Evolutionary conservation across 2,888 invertebrate genomes (phyloP).

Genomic region (Hedychridium roseum): DNA sequence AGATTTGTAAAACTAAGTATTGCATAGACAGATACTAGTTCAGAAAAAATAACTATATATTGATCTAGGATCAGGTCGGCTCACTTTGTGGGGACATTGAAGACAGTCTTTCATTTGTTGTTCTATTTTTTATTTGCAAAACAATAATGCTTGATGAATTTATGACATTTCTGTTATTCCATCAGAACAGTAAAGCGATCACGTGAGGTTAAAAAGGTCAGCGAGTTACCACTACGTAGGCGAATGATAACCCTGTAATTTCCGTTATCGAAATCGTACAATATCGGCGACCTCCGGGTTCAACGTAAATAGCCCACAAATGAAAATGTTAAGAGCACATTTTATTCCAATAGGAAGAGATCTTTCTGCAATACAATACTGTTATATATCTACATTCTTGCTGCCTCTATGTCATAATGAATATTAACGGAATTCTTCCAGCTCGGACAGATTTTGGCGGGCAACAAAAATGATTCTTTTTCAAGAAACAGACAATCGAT

Average conservation of each 20-base stretch:
- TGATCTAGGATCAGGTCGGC: too few species aligned
- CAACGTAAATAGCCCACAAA: conserved; percentile 8
- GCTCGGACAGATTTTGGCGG: too few species aligned
- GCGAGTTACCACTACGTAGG: conserved; percentile 25
- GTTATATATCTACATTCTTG: too few species aligned
- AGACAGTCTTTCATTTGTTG: too few species aligned
- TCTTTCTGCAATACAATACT: too few species aligned
- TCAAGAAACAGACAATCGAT: conserved; percentile 3
- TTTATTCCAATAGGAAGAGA: conserved; percentile 5
- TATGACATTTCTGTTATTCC: too few species aligned
- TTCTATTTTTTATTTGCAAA: not conserved
- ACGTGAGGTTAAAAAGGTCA: conserved; percentile 51
- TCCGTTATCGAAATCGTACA: conserved; percentile 39
- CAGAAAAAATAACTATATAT: too few species aligned
- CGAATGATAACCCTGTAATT: conserved; percentile 44
- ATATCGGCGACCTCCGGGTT: conserved; percentile 34
- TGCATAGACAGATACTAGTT: too few species aligned
- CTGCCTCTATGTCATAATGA: too few species aligned
- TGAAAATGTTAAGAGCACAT: conserved; percentile 19
- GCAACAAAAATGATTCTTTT: conserved; percentile 1
- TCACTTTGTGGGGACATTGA: too few species aligned
- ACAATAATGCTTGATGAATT: not conserved
- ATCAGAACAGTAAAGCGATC: conserved; percentile 25
- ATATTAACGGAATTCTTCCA: too few species aligned
- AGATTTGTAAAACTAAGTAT: too few species aligned